phyloP scores from a whole-genome alignment of 2,888 invertebrate species.

The Zhengitettix transpicula region DNA sequence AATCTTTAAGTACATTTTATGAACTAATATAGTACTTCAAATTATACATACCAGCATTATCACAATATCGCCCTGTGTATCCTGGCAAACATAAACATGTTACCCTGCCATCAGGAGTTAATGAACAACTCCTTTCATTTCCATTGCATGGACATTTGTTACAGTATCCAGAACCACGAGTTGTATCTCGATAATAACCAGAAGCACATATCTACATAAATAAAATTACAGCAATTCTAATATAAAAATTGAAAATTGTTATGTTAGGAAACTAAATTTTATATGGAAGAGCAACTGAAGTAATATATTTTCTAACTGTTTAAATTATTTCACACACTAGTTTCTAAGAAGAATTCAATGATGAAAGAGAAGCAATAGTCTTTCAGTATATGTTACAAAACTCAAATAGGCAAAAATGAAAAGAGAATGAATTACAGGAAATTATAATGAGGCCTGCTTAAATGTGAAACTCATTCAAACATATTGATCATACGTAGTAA shows the following conservation, averaged over 20 bases:
- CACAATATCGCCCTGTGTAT: slow-evolving; percentile 51
- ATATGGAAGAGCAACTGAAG: background rate
- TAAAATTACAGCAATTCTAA: background rate
- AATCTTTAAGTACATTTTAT: too few relatives aligned
- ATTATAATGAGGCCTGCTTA: too few relatives aligned
- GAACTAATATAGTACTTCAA: too few relatives aligned
- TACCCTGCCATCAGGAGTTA: slow-evolving; percentile 37
- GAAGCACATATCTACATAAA: slow-evolving; percentile 37
- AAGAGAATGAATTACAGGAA: too few relatives aligned
- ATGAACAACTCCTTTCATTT: slow-evolving; percentile 46
- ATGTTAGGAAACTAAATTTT: background rate
- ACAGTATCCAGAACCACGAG: slow-evolving; percentile 34
- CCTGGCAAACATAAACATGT: slow-evolving; percentile 54
- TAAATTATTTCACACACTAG: too few relatives aligned
- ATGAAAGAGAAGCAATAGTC: too few relatives aligned
- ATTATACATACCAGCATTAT: slow-evolving; percentile 31
- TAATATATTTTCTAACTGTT: background rate
- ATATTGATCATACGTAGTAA: too few relatives aligned
- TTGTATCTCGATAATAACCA: slow-evolving; percentile 52
- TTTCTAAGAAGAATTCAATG: too few relatives aligned
- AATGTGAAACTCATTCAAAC: too few relatives aligned
- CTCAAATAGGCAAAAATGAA: too few relatives aligned
- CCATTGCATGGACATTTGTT: slow-evolving; percentile 59
- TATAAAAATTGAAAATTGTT: background rate
- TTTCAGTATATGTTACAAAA: too few relatives aligned